Conservation (phyloP, 2,797 vertebrate genomes). For the Cercopithecus diana region DNA sequence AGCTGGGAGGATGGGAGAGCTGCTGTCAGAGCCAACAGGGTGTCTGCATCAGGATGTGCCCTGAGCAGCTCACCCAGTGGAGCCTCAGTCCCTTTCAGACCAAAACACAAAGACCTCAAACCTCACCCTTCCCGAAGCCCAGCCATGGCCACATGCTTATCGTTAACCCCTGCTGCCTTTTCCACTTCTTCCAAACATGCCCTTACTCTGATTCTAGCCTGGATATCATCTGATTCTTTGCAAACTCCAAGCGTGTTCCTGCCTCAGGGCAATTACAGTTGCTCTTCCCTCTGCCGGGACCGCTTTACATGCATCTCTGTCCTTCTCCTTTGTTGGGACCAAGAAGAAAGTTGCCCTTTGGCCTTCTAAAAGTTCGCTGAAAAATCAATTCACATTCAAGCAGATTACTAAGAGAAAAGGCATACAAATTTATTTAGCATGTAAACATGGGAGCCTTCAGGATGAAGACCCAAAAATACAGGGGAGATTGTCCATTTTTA, state of each 20-base stretch:
- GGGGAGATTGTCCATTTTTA: background rate
- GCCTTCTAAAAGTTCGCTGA: background rate
- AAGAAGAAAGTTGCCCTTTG: background rate
- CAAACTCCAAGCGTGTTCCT: background rate
- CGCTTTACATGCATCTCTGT: background rate
- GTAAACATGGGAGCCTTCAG: background rate
- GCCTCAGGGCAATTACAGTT: rapidly evolving
- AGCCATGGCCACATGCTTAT: background rate
- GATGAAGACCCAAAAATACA: background rate
- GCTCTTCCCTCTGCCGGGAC: background rate
- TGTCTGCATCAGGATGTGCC: background rate
- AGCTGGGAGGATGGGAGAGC: background rate
- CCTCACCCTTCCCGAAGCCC: background rate
- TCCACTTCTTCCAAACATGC: background rate
- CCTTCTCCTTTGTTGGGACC: background rate
- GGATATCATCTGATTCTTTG: background rate
- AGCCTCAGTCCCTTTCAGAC: background rate
- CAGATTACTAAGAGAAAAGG: background rate
- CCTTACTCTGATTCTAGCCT: background rate
- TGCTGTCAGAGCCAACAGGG: background rate
- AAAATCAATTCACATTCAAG: background rate
- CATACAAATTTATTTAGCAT: background rate
- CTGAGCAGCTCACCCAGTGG: background rate
- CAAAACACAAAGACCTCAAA: background rate
- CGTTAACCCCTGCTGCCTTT: background rate